These are phyloP conservation scores for Carollia perspicillata DNA, from an alignment of 2,113 vertebrate species.

Conservation along the genomic window DNA sequence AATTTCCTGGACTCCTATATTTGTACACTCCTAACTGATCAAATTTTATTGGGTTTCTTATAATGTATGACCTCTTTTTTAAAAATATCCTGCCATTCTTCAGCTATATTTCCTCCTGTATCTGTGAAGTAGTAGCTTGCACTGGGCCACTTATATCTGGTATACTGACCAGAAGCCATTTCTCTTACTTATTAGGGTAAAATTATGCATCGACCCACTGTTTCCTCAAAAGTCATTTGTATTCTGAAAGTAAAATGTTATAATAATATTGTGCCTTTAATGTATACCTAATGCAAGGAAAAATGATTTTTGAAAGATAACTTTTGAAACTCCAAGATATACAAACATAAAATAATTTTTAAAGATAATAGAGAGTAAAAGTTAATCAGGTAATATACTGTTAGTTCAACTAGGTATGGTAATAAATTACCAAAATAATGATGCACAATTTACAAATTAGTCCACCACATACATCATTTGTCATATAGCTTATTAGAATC, in stretches of 20 bases:
- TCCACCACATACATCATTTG: not conserved
- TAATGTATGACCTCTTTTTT: not conserved
- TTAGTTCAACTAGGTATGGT: not conserved
- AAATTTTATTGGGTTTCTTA: not conserved
- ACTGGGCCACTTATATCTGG: not conserved
- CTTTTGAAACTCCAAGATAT: not conserved
- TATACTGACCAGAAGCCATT: not conserved
- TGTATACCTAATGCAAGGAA: not conserved
- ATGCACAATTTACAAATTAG: not conserved
- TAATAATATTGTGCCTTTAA: not conserved
- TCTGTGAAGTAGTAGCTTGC: not conserved
- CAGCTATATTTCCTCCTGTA: not conserved
- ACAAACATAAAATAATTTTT: conserved; percentile 1
- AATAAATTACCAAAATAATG: not conserved
- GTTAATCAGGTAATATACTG: not conserved
- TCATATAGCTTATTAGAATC: not conserved
- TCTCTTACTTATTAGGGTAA: not conserved
- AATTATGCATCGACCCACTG: not conserved
- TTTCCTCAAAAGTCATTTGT: not conserved
- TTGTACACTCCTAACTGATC: not conserved
- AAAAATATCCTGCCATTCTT: not conserved
- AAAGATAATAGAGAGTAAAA: not conserved
- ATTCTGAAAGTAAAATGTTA: not conserved
- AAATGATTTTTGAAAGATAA: not conserved
- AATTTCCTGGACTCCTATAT: not conserved